These are phyloP conservation scores for Sebastes alutus DNA, from an alignment of 2,797 vertebrate genomes.

Conservation along the genomic window DNA sequence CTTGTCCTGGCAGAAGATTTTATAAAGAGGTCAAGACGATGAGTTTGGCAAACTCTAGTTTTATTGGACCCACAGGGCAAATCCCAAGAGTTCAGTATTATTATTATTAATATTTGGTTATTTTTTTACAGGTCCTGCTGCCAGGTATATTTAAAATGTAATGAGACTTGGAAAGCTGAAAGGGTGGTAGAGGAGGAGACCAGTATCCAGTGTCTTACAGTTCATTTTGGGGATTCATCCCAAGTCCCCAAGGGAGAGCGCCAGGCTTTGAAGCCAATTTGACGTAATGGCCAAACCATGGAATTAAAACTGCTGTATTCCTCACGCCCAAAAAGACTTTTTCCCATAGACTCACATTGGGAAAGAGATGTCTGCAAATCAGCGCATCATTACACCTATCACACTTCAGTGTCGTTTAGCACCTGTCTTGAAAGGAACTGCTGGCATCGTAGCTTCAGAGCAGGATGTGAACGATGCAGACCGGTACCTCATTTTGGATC, in stretches of 20 bases:
- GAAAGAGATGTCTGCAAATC: no score
- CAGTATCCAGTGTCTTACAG: not conserved
- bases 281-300: not conserved
- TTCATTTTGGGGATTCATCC: not conserved
- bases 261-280: not conserved
- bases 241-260: accelerated
- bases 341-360: not conserved
- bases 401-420: not conserved
- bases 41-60: not conserved
- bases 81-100: not conserved
- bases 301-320: not conserved
- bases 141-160: no score
- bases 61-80: no score
- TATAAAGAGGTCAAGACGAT: not conserved
- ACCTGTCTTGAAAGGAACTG: not conserved
- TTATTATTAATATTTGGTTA: no score
- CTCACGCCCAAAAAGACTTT: not conserved
- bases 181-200: not conserved
- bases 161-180: not conserved
- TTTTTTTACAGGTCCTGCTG: no score
- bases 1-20: not conserved
- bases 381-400: no score
- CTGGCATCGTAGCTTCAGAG: not conserved
- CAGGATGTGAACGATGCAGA: not conserved
- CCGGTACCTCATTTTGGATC: not conserved